phyloP scores from a whole-genome alignment of 2,888 invertebrate species.

The Elysia crispata region DNA sequence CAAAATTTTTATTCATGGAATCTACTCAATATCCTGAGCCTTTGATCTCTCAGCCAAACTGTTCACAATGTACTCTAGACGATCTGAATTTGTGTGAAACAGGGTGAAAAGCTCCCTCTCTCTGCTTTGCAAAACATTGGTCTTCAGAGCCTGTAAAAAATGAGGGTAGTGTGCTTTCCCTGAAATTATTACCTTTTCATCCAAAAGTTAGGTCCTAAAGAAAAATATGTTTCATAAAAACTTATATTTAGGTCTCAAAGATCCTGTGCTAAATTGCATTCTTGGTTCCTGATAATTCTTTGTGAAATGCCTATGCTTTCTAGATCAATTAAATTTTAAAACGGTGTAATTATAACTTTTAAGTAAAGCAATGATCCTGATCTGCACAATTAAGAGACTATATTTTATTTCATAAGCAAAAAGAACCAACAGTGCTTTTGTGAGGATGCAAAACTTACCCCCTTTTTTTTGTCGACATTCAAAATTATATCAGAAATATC shows the following conservation, averaged over 20 bases:
- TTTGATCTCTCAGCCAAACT: conserved; percentile 63
- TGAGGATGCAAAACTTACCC: conserved; percentile 55
- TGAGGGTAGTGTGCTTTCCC: too few species aligned
- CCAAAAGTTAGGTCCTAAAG: background rate
- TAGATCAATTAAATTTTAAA: too few species aligned
- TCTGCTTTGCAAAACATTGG: conserved; percentile 62
- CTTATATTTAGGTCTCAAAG: background rate
- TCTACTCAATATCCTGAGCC: conserved; percentile 55
- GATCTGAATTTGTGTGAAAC: conserved; percentile 68
- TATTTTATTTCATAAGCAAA: too few species aligned
- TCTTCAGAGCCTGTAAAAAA: conserved; percentile 65
- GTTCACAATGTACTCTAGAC: conserved; percentile 63
- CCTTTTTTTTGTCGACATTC: conserved; percentile 69
- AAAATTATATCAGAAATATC: conserved; percentile 64
- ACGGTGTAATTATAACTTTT: too few species aligned
- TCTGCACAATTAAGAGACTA: too few species aligned
- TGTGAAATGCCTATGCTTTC: background rate
- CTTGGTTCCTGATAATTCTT: background rate
- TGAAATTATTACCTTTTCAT: too few species aligned
- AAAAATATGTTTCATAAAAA: background rate
- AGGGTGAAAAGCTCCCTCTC: conserved; percentile 70
- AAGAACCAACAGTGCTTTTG: too few species aligned
- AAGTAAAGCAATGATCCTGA: too few species aligned
- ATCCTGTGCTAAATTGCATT: background rate
- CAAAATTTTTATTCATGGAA: too few species aligned